These are phyloP conservation scores for Octodon degus DNA, from an alignment of 2,113 vertebrate species.

Conservation along the genomic window DNA sequence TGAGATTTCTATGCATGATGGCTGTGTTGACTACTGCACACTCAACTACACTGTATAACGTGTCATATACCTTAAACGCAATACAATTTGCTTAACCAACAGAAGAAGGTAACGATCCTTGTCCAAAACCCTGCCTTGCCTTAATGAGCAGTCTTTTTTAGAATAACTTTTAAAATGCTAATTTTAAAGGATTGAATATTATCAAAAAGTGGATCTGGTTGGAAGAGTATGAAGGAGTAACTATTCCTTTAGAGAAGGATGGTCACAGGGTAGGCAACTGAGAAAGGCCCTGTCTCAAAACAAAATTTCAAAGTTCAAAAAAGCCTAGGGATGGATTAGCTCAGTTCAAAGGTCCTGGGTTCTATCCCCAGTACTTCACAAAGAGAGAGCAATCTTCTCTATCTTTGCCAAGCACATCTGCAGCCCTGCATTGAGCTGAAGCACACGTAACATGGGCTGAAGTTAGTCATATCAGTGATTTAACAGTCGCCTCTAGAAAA, in stretches of 20 bases:
- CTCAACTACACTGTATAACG: not conserved
- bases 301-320: not conserved
- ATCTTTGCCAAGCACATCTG: not conserved
- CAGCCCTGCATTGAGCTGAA: not conserved
- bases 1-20: not conserved
- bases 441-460: not conserved
- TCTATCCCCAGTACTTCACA: not conserved
- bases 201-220: not conserved
- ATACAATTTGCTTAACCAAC: not conserved
- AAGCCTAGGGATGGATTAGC: not conserved
- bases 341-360: not conserved
- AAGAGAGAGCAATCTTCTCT: not conserved
- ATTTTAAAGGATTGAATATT: not conserved
- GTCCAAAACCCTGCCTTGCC: not conserved
- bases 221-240: not conserved
- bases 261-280: not conserved
- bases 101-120: not conserved
- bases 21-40: not conserved
- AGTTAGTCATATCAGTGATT: not conserved
- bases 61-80: not conserved
- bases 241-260: not conserved
- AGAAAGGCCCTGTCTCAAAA: not conserved
- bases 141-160: not conserved
- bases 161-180: not conserved
- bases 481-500: not conserved